Evolutionary conservation across 2,113 vertebrate genomes (phyloP), one percentile per base, ranked within the genome.

Genomic region (Macheiramphus alcinus): DNA sequence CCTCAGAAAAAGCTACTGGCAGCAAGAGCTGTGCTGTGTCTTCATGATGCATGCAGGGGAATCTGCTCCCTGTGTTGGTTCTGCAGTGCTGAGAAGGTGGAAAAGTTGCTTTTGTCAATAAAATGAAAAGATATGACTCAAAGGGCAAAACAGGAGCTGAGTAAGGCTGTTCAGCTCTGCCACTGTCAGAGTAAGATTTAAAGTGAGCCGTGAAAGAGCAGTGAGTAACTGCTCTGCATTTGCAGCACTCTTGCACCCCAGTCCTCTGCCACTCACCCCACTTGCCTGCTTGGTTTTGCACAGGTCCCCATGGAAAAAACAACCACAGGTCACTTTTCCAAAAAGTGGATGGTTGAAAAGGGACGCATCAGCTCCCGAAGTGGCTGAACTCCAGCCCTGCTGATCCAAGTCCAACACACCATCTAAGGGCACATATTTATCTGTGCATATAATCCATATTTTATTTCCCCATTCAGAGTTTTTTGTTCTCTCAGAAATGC

Each of bases 361-460:
- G 23, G 5, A 1, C 38, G 3, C 9, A 11, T 5, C 16, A 17
- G 29, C 72, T 80, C 72, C 45, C 26, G 16, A 1, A 31, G 32
- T 1, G 43, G 45, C 66, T 56, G 19, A 62, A 4, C 22, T n/a
- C 25, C 81, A 80, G 43, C 53, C 34, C 38, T 62, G 36, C 71
- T 62, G 45, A 78, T 45, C 45, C 26, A 8, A 7, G 31, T 21
- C 20, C n/a, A 8, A 1, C 47, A 7, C 2, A 6, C 9, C 22
- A 1, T 1, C 36, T n/a, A 25, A 48, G 34, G 34, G 13, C 14
- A 45, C 0, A 0, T 17, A 11, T 50, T 58, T 31, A 3, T 20
- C 40, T 34, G 31, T 38, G 20, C 2, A 0, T 13, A 1, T 2
- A 56, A 53, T 7, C 5, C 0, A 1, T 38, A 4, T 3, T 40